phyloP scores from a whole-genome alignment of 2,888 invertebrate genomes.

The Crioceris asparagi region DNA sequence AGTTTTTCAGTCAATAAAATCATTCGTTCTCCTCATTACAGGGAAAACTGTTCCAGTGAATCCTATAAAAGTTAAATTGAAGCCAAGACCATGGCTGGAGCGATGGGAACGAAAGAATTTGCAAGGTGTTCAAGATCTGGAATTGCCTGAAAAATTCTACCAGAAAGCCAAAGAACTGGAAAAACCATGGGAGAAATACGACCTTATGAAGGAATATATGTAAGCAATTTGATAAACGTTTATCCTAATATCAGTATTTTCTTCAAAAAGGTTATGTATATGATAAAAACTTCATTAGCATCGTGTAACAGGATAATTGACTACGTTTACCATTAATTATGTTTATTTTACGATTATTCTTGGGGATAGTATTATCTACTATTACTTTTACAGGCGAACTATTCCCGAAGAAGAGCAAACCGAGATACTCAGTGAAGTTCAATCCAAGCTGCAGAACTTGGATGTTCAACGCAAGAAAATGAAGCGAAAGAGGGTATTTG shows the following conservation, averaged over 20 bases:
- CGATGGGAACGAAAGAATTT: slow-evolving; percentile 76
- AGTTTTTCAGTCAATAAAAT: background rate
- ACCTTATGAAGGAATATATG: slow-evolving; percentile 90
- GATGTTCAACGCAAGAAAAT: slow-evolving; percentile 53
- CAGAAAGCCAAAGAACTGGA: slow-evolving; percentile 45
- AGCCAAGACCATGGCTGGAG: slow-evolving; percentile 81
- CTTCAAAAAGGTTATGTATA: too few species aligned
- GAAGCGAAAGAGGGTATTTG: slow-evolving; percentile 50
- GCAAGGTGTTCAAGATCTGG: slow-evolving; percentile 50
- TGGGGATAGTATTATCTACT: background rate
- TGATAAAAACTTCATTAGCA: too few species aligned
- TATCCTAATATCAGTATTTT: too few species aligned
- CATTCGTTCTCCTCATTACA: too few species aligned
- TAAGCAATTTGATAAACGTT: too few species aligned
- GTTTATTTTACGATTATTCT: slow-evolving; percentile 1
- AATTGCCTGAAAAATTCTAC: slow-evolving; percentile 31
- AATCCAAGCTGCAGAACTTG: slow-evolving; percentile 60
- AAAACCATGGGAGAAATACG: slow-evolving; percentile 80
- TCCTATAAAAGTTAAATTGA: slow-evolving; percentile 51
- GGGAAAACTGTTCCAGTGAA: slow-evolving; percentile 33
- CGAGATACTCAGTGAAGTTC: slow-evolving; percentile 76
- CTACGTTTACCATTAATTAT: background rate
- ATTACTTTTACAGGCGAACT: slow-evolving; percentile 47
- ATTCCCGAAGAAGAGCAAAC: slow-evolving; percentile 83
- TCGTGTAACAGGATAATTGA: background rate